Base-by-base conservation (phyloP, 2,888 invertebrate genomes). In the Hypomecis punctinalis region DNA sequence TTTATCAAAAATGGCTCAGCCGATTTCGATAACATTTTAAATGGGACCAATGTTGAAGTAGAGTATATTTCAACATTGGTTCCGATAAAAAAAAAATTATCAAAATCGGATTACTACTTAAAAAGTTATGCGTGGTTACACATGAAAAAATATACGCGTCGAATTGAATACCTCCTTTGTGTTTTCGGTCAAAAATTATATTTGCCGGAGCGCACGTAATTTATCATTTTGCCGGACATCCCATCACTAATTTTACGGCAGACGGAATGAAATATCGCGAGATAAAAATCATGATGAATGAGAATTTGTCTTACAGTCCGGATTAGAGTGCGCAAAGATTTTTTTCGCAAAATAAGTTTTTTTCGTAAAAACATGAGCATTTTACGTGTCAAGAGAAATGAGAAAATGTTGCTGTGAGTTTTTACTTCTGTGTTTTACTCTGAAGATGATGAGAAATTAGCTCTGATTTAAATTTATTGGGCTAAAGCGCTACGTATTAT, bases 241-340 rank as follows among this genome's bases (percentile, higher is more conserved):
- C 2, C 53, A 46, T 42, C 55, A 23, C 64, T 47, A 60, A 48
- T 45, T 47, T 66, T 62, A 70, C 66, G 60, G 54, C 64, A 52
- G 63, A 68, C 66, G 52, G 69, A 67, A 71, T 71, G 71, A 71
- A 69, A 69, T 69, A 71, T 66, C 57, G 45, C 56, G 8, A 56
- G 63, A 63, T 66, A 69, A 69, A 71, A 69, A 71, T 71, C 69
- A 71, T 59, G 61, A 51, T 53, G 54, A 43, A 56, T 62, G 68
- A 61, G 54, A 47, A 61, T 62, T 64, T 71, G 71, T 71, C 61
- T 55, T 53, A 46, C 35, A 46, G 45, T 56, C 61, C 43, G 40
- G 66, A 71, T 69, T 69, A 61, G 53, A 61, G 63, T 47, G 57
- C 51, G 61, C 55, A 56, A 54, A 60, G 61, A 64, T 63, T 59